A percentile compares a stretch with the other conserved stretches of the same genome.
phyloP scores from a whole-genome alignment of 1,140 invertebrate genomes.

The Eueides isabella region DNA sequence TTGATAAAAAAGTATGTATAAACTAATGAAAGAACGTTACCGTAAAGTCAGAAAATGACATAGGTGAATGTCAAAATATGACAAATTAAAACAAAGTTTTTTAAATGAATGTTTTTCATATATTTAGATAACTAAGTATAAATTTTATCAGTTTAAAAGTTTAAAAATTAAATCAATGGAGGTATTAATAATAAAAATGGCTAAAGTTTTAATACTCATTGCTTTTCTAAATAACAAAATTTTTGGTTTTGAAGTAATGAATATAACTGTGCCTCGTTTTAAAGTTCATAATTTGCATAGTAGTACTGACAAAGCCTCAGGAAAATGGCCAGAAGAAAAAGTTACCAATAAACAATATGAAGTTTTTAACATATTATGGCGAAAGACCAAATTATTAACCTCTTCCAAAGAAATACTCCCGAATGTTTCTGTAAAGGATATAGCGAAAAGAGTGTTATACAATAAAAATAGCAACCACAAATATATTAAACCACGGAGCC shows the following conservation, averaged over 20 bases:
- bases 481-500: slow-evolving; percentile 3
- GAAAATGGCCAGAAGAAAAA: not conserved
- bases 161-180: not conserved
- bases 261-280: not conserved
- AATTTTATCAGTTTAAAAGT: not conserved
- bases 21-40: not conserved
- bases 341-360: not conserved
- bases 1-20: not conserved
- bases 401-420: not conserved
- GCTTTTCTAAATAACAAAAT: not conserved
- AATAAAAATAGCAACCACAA: slow-evolving; percentile 10
- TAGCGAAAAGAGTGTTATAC: not conserved
- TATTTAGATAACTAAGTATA: not conserved
- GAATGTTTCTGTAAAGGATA: not conserved
- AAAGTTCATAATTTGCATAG: not conserved
- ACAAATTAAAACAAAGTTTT: not conserved
- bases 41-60: not conserved
- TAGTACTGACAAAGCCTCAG: not conserved
- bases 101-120: not conserved
- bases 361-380: not conserved
- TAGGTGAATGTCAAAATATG: not conserved
- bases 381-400: not conserved
- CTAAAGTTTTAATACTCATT: not conserved
- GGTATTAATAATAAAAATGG: not conserved
- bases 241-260: not conserved